Percentiles rank a stretch among this genome's conserved stretches.
Conservation (phyloP, 2,113 vertebrate genomes). For the Lepisosteus osseus region DNA sequence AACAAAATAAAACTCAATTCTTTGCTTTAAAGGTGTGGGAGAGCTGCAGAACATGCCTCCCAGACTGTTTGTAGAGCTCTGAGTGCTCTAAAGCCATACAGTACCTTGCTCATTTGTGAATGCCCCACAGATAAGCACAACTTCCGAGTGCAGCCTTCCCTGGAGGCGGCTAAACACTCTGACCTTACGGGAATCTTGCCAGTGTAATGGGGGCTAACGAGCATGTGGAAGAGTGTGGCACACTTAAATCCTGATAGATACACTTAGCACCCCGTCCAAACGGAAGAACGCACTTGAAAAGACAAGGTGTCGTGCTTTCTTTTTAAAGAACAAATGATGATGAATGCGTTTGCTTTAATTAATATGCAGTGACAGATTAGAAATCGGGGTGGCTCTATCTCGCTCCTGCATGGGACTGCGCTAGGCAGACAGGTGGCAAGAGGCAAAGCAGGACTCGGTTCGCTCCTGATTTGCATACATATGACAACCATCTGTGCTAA, state of each 20-base stretch:
- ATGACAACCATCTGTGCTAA: slow-evolving; percentile 99
- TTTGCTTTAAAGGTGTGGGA: too few relatives aligned
- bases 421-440: slow-evolving; percentile 91
- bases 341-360: slow-evolving; percentile 85
- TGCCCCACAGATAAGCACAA: too few relatives aligned
- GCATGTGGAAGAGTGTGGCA: slow-evolving; percentile 11
- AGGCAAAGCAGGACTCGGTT: slow-evolving; percentile 89
- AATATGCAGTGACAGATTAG: slow-evolving; percentile 80
- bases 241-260: slow-evolving; percentile 35
- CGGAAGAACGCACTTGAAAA: slow-evolving; percentile 46
- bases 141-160: too few relatives aligned
- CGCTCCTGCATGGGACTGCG: slow-evolving; percentile 61
- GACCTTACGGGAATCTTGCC: slow-evolving; percentile 21
- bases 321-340: slow-evolving; percentile 76
- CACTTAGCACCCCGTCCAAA: slow-evolving; percentile 52
- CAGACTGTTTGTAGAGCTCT: too few relatives aligned
- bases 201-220: slow-evolving; percentile 14
- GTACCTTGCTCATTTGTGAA: too few relatives aligned
- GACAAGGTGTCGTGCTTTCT: slow-evolving; percentile 61
- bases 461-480: slow-evolving; percentile 98
- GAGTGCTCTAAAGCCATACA: too few relatives aligned
- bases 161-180: too few relatives aligned
- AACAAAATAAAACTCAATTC: too few relatives aligned
- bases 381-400: slow-evolving; percentile 51
- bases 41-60: too few relatives aligned